phyloP scores from a whole-genome alignment of 1,140 invertebrate genomes.

The Lepidurus arcticus region DNA sequence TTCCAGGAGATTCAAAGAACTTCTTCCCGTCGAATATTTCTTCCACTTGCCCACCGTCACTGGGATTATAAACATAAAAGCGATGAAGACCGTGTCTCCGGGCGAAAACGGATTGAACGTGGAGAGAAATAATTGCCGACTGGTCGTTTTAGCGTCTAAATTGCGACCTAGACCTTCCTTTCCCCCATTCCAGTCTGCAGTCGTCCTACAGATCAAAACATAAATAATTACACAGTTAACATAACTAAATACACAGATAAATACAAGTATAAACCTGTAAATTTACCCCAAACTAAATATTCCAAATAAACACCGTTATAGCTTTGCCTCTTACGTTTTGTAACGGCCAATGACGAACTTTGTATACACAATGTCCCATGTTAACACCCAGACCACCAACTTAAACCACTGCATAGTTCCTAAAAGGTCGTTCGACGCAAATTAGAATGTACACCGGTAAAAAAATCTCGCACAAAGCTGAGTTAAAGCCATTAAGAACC shows the following conservation, averaged over 20 bases:
- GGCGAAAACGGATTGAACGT: conserved; percentile 33
- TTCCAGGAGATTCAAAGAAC: conserved; percentile 16
- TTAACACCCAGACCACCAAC: background rate
- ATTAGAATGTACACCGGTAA: background rate
- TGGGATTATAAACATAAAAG: conserved; percentile 33
- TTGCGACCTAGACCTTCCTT: background rate
- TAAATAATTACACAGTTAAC: background rate
- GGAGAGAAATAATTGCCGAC: background rate
- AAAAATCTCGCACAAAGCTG: background rate
- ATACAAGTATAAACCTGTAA: too few relatives aligned
- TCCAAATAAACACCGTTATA: background rate
- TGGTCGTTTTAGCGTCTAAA: background rate
- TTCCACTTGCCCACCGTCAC: conserved; percentile 30
- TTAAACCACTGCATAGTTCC: conserved; percentile 6
- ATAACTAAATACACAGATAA: background rate
- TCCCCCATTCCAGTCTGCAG: background rate
- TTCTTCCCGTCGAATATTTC: conserved; percentile 11
- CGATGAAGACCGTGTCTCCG: conserved; percentile 30
- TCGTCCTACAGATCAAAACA: background rate
- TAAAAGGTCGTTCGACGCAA: background rate
- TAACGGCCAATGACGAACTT: conserved; percentile 7
- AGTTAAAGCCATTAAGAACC: background rate
- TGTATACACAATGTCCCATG: background rate
- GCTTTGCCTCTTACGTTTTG: background rate
- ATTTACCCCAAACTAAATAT: background rate